Evolutionary conservation across 2,888 invertebrate species (phyloP).

Genomic region (Choreutis nemorana): DNA sequence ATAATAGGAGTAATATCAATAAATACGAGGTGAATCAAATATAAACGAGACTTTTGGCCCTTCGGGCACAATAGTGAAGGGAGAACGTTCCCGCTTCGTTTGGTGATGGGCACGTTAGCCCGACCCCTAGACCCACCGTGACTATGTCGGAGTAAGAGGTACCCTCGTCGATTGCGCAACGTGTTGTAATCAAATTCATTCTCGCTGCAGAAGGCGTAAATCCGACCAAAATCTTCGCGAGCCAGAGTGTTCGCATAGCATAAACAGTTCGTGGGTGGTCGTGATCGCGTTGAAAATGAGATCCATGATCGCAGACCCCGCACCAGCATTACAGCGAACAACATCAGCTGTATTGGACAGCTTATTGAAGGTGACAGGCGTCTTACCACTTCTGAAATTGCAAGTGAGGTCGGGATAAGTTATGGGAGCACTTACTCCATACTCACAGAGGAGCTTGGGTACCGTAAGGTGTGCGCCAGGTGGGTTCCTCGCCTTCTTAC

Average conservation of each 20-base stretch:
- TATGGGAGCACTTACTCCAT: not conserved
- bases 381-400: not conserved
- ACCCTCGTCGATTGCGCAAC: not conserved
- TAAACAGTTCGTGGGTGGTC: not conserved
- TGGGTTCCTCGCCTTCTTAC: not conserved
- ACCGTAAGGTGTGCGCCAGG: not conserved
- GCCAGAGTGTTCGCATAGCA: not conserved
- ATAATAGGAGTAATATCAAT: too few species aligned
- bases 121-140: too few species aligned
- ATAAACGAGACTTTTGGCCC: too few species aligned
- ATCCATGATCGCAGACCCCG: not conserved
- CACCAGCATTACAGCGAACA: not conserved
- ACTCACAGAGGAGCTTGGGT: not conserved
- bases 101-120: too few species aligned
- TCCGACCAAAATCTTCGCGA: not conserved
- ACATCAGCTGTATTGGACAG: not conserved
- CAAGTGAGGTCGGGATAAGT: not conserved
- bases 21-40: too few species aligned
- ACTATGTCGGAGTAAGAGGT: not conserved
- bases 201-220: not conserved
- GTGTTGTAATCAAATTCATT: not conserved
- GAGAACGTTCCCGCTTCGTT: too few species aligned
- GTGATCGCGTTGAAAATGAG: not conserved
- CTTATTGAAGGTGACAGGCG: not conserved
- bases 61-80: too few species aligned